Percentiles rank a stretch among this genome's conserved stretches.
These are phyloP conservation scores for Drosophila falleni DNA, from an alignment of 2,888 invertebrate genomes.

Conservation along the genomic window DNA sequence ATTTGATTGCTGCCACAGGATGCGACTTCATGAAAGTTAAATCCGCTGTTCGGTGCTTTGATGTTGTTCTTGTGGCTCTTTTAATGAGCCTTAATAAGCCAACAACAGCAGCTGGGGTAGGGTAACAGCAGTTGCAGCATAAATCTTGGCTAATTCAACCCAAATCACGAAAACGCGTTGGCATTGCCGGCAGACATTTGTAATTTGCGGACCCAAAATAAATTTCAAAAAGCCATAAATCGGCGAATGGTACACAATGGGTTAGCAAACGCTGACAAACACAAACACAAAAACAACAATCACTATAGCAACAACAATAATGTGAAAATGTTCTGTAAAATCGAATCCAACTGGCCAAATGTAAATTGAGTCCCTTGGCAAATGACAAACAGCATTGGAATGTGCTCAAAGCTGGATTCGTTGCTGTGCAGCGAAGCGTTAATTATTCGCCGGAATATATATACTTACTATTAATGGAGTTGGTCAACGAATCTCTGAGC, in stretches of 20 bases:
- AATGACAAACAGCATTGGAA: constrained; percentile 55
- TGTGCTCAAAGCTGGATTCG: constrained; percentile 34
- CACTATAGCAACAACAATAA: constrained; percentile 22
- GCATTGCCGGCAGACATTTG: constrained; percentile 55
- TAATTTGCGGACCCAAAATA: constrained; percentile 64
- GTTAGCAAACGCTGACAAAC: constrained; percentile 52
- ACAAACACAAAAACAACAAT: constrained; percentile 31
- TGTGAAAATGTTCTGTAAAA: constrained; percentile 41
- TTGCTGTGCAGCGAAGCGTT: constrained; percentile 68
- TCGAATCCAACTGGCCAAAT: constrained; percentile 56
- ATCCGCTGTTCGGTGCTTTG: constrained; percentile 36
- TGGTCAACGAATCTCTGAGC: constrained; percentile 4
- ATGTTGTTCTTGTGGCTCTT: constrained; percentile 44
- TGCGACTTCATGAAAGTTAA: constrained; percentile 37
- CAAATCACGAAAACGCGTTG: constrained; percentile 64
- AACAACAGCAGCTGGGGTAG: constrained; percentile 23
- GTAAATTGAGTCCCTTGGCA: constrained; percentile 64
- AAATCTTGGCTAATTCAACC: constrained; percentile 68
- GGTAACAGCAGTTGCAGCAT: constrained; percentile 61
- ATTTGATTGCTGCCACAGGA: constrained; percentile 61
- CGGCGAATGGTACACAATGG: constrained; percentile 61
- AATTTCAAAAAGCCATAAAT: constrained; percentile 75
- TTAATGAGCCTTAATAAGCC: constrained; percentile 70
- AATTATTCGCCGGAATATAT: constrained; percentile 62
- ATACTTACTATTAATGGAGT: background rate